phyloP scores from a whole-genome alignment of 1,140 invertebrate genomes.

The Homalodisca vitripennis region DNA sequence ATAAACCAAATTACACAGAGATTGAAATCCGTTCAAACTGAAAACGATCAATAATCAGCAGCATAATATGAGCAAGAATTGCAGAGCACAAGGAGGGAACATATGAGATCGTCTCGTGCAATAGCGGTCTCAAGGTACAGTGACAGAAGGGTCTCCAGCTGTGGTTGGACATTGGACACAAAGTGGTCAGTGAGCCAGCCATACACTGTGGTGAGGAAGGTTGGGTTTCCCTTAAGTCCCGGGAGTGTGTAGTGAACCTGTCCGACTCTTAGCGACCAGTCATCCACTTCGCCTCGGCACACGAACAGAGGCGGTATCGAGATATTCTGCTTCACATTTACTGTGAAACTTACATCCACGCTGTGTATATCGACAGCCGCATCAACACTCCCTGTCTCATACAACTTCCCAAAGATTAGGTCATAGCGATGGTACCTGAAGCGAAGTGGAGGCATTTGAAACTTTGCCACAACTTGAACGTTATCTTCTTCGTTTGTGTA shows the following conservation, averaged over 20 bases:
- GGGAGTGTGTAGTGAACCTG: neutral
- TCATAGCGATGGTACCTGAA: neutral
- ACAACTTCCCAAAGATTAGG: neutral
- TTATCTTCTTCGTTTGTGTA: neutral
- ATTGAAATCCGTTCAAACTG: too few species aligned
- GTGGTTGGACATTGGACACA: neutral
- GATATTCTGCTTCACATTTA: neutral
- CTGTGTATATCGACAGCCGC: neutral
- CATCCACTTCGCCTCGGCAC: neutral
- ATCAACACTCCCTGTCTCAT: neutral
- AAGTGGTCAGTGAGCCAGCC: neutral
- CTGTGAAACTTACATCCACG: neutral
- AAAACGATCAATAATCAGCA: neutral
- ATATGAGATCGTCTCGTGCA: neutral
- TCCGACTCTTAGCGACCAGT: neutral
- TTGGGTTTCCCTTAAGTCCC: neutral
- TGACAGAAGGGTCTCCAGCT: neutral
- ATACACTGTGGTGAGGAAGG: neutral
- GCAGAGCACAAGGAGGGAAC: neutral
- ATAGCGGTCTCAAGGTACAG: neutral
- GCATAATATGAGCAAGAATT: constrained; percentile 3
- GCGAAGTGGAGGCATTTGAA: neutral
- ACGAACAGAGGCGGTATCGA: neutral
- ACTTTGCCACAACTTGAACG: constrained; percentile 1
- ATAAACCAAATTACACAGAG: too few species aligned